Evolutionary conservation across 2,113 vertebrate genomes (phyloP), one percentile per base, ranked within the genome.

Genomic region (Zapornia atra): DNA sequence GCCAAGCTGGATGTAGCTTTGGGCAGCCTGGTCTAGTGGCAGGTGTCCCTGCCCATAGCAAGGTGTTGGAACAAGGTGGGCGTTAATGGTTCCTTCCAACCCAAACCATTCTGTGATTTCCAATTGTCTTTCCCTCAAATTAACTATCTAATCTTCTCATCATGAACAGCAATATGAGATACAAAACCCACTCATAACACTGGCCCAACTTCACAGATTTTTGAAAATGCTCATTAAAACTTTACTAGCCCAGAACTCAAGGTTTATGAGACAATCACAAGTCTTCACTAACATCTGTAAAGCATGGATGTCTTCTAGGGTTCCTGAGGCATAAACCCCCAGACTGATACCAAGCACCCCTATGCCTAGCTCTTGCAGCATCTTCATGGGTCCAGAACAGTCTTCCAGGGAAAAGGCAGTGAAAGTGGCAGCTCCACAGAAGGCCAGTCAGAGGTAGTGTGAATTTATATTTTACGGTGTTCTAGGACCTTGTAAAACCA

Each of bases 401-500:
- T 33, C 60, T 53, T 15, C 21, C 22, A 48, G 18, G 26, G 14
- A 63, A 66, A 34, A 46, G 24, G 31, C 44, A 78, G 19, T 17
- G 48, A 44, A 65, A 85, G 44, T 11, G 56, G 66, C 87, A 94
- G 76, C 79, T 86, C 64, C 64, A 60, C 46, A 60, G 29, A 44
- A 29, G 22, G 28, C 42, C 15, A 10, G 16, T 14, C 33, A 79
- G 26, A 94, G 34, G 33, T 11, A 71, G 11, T 0, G 10, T 75
- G 42, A 88, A 90, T 91, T 94, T 90, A 73, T 81, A 51, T 48
- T 77, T 83, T 75, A 92, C 46, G 68, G 85, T 94, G 68, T 57
- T 83, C 60, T 70, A 88, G 82, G 90, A 56, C 40, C 46, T 82
- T 92, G 81, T 92, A 94, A 94, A 96, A 75, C 76, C 80, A 90